phyloP scores from a whole-genome alignment of 1,140 invertebrate species.

The Leguminivora glycinivorella region DNA sequence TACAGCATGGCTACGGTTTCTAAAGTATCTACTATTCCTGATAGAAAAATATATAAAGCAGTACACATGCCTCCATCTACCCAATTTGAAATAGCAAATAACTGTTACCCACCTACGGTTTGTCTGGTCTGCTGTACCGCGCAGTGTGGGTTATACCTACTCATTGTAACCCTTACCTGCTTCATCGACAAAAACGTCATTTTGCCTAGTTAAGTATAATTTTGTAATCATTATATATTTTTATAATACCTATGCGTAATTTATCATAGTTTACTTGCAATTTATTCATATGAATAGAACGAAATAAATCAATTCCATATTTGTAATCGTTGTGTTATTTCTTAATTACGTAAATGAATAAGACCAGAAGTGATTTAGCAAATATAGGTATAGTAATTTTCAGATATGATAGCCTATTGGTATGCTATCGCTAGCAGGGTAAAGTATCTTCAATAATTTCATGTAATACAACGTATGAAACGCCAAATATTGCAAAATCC shows the following conservation, averaged over 20 bases:
- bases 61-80: background rate
- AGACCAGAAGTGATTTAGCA: too few relatives aligned
- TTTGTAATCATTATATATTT: slow-evolving; percentile 62
- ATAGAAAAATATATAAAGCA: background rate
- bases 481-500: too few relatives aligned
- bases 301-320: slow-evolving; percentile 73
- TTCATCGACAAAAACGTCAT: slow-evolving; percentile 1
- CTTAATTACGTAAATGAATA: background rate
- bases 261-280: slow-evolving; percentile 48
- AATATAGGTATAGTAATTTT: too few relatives aligned
- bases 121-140: too few relatives aligned
- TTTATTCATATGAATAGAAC: slow-evolving; percentile 68
- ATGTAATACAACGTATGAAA: too few relatives aligned
- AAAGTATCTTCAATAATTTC: too few relatives aligned
- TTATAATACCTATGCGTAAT: slow-evolving; percentile 57
- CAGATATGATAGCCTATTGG: too few relatives aligned
- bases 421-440: too few relatives aligned
- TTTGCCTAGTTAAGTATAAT: slow-evolving; percentile 56
- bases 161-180: background rate
- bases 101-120: too few relatives aligned
- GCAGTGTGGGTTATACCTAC: background rate
- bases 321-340: slow-evolving; percentile 42
- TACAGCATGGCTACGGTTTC: background rate
- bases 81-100: too few relatives aligned
- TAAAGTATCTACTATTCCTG: background rate